Evolutionary conservation across 2,113 vertebrate species (phyloP).

Genomic region (Siphamia tubifer): DNA sequence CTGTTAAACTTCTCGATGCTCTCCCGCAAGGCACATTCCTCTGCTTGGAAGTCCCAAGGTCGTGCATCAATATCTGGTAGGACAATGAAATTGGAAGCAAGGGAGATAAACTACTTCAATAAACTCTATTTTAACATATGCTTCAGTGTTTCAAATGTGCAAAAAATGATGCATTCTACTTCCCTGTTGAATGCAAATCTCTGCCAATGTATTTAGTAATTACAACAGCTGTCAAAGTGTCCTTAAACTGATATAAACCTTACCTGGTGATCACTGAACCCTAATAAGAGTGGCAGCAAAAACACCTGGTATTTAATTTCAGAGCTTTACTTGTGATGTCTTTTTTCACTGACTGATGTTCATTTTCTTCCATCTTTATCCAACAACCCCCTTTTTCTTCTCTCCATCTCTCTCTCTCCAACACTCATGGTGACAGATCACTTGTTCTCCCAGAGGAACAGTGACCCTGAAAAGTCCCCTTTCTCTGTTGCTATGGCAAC

Average conservation of each 20-base stretch:
- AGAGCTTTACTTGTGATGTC: too few species aligned
- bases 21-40: constrained; percentile 94
- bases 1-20: constrained; percentile 95
- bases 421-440: constrained; percentile 20
- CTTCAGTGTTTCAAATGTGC: neutral
- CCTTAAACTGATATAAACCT: too few species aligned
- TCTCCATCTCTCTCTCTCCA: neutral
- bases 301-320: too few species aligned
- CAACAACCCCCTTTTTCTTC: neutral
- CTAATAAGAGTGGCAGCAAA: too few species aligned
- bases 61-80: constrained; percentile 91
- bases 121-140: neutral
- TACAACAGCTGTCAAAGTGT: too few species aligned
- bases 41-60: constrained; percentile 98
- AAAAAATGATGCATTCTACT: too few species aligned
- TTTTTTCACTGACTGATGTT: neutral
- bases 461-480: constrained; percentile 47
- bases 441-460: constrained; percentile 17
- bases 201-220: too few species aligned
- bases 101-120: neutral
- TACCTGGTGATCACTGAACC: too few species aligned
- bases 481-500: constrained; percentile 62
- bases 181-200: too few species aligned
- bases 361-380: neutral
- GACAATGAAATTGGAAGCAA: neutral